These are phyloP conservation scores for Reticulitermes lucifugus DNA, from an alignment of 2,888 invertebrate genomes.

Conservation along the genomic window DNA sequence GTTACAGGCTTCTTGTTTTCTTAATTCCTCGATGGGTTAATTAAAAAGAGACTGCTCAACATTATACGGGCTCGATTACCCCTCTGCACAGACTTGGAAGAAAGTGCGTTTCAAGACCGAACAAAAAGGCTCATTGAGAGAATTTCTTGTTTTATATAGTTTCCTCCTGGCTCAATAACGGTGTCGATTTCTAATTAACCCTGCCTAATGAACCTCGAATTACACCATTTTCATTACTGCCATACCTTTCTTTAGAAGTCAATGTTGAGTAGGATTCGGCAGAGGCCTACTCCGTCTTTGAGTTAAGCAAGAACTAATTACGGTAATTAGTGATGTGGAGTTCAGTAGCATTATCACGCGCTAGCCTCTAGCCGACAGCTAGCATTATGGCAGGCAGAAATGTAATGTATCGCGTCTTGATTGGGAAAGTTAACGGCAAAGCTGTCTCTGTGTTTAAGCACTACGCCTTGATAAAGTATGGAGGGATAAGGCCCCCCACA, in stretches of 20 bases:
- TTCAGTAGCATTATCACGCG: constrained; percentile 47
- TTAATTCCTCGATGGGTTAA: constrained; percentile 45
- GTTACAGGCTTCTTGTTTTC: constrained; percentile 21
- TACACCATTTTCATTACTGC: constrained; percentile 54
- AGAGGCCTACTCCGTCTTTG: constrained; percentile 47
- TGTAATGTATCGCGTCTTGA: background rate
- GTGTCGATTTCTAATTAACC: constrained; percentile 62
- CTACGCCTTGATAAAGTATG: too few species aligned
- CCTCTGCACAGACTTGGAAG: constrained; percentile 15
- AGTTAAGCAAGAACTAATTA: constrained; percentile 51
- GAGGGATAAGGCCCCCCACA: too few species aligned
- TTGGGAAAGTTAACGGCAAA: background rate
- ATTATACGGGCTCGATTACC: constrained; percentile 28
- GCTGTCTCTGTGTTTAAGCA: too few species aligned
- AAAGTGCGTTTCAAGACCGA: constrained; percentile 23
- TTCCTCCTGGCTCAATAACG: constrained; percentile 53
- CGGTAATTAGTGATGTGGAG: constrained; percentile 50
- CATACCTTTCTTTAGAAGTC: constrained; percentile 17
- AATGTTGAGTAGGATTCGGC: background rate
- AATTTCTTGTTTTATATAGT: constrained; percentile 53
- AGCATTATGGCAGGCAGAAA: constrained; percentile 3
- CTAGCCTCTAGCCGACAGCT: constrained; percentile 32
- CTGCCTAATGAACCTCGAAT: constrained; percentile 59
- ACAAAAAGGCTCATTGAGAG: constrained; percentile 44
- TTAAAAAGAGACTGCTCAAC: constrained; percentile 45